Evolutionary conservation across 2,797 vertebrate genomes (phyloP).

Genomic region (Alfaro cultratus): DNA sequence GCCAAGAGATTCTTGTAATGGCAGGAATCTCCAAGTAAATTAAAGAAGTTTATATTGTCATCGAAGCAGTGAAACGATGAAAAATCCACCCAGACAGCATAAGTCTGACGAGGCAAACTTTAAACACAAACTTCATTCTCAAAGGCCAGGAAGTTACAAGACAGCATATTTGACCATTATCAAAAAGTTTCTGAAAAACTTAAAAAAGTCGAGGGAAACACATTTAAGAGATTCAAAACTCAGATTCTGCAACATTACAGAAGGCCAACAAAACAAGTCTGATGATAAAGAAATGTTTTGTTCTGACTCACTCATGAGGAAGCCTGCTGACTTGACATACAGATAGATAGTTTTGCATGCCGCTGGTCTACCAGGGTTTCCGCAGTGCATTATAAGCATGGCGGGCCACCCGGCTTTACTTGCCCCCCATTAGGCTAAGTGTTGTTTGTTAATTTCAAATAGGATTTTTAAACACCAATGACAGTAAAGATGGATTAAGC

Average conservation of each 20-base stretch:
- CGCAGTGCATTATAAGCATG: no score
- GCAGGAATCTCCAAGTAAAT: constrained; percentile 21
- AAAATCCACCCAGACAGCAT: constrained; percentile 26
- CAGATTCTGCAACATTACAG: not conserved
- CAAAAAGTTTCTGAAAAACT: not conserved
- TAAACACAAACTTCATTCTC: constrained; percentile 64
- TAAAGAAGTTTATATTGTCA: constrained; percentile 19
- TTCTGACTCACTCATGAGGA: not conserved
- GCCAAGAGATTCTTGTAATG: constrained; percentile 41
- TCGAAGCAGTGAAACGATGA: constrained; percentile 13
- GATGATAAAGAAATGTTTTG: not conserved
- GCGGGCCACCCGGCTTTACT: no score
- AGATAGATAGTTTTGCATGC: not conserved
- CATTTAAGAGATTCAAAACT: not conserved
- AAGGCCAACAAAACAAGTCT: not conserved
- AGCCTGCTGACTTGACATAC: not conserved
- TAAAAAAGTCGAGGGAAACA: not conserved
- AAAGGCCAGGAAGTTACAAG: constrained; percentile 58
- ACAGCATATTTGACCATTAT: not conserved
- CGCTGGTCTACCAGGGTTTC: not conserved
- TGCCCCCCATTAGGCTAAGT: no score
- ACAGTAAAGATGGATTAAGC: no score
- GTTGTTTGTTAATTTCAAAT: no score
- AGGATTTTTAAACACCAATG: no score
- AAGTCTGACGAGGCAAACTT: constrained; percentile 27